These are phyloP conservation scores for Charaxes varanes DNA, from an alignment of 1,140 invertebrate genomes.

Conservation along the genomic window DNA sequence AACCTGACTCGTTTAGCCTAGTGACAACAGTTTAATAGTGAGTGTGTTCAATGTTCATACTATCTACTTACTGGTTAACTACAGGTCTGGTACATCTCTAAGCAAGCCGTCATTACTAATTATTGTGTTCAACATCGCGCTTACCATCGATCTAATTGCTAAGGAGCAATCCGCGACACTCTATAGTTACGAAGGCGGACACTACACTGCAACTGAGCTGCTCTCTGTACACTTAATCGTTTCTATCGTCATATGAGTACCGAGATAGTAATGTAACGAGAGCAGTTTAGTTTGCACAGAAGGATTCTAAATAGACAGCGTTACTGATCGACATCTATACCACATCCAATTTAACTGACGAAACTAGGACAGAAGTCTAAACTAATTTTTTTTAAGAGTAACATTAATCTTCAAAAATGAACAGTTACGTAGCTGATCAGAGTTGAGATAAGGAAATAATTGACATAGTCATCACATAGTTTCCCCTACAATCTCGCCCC, in stretches of 20 bases:
- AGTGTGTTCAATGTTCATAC: too few species aligned
- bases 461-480: slow-evolving; percentile 73
- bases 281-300: slow-evolving; percentile 37
- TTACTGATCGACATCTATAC: slow-evolving; percentile 61
- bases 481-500: slow-evolving; percentile 54
- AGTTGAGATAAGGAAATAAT: slow-evolving; percentile 64
- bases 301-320: slow-evolving; percentile 55
- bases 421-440: slow-evolving; percentile 38
- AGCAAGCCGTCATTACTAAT: too few species aligned
- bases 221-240: slow-evolving; percentile 28
- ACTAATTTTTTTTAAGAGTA: slow-evolving; percentile 35
- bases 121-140: slow-evolving; percentile 51
- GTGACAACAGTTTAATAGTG: slow-evolving; percentile 6
- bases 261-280: slow-evolving; percentile 19
- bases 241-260: background rate
- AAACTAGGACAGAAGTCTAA: slow-evolving; percentile 52
- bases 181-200: slow-evolving; percentile 58
- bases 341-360: slow-evolving; percentile 52
- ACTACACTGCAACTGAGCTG: slow-evolving; percentile 49
- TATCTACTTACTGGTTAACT: too few species aligned
- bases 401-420: slow-evolving; percentile 29
- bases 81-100: too few species aligned
- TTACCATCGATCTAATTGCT: slow-evolving; percentile 57
- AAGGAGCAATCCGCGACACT: slow-evolving; percentile 55
- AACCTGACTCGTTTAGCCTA: slow-evolving; percentile 9